Evolutionary conservation across 2,888 invertebrate genomes (phyloP).

Genomic region (Heliconius aoede): DNA sequence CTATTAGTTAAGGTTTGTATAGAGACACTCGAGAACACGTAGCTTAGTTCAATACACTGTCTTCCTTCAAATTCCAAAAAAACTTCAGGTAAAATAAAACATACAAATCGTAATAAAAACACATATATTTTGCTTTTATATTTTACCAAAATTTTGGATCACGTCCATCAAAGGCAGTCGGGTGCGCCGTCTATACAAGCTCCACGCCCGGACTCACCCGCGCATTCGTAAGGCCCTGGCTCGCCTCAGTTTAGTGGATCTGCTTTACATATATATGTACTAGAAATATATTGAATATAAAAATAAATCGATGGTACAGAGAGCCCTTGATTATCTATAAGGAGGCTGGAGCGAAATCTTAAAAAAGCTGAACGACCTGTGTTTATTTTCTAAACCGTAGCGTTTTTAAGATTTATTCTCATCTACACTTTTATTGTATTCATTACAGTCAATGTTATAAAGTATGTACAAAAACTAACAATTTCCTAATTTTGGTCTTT

Average conservation of each 20-base stretch:
- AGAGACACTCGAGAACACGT: no score
- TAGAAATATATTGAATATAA: conserved; percentile 43
- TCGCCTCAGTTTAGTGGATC: conserved; percentile 62
- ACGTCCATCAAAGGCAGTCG: conserved; percentile 76
- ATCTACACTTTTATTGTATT: conserved; percentile 14
- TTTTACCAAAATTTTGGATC: conserved; percentile 78
- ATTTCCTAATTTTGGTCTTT: conserved; percentile 43
- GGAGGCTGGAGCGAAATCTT: conserved; percentile 22
- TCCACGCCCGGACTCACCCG: conserved; percentile 63
- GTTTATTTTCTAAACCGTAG: conserved; percentile 32
- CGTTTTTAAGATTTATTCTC: conserved; percentile 32
- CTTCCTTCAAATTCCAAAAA: neutral
- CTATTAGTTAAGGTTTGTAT: no score
- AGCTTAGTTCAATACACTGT: neutral
- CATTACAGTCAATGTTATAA: conserved; percentile 17
- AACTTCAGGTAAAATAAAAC: conserved; percentile 62
- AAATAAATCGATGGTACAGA: conserved; percentile 46
- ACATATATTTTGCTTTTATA: conserved; percentile 82
- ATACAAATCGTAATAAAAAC: conserved; percentile 77
- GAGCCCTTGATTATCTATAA: conserved; percentile 41
- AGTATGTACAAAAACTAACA: conserved; percentile 44
- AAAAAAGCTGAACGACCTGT: conserved; percentile 40
- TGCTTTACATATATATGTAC: conserved; percentile 46
- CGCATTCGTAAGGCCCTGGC: conserved; percentile 66
- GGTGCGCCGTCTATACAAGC: conserved; percentile 66